Conservation (phyloP, 2,113 vertebrate genomes). For the Misgurnus anguillicaudatus region DNA sequence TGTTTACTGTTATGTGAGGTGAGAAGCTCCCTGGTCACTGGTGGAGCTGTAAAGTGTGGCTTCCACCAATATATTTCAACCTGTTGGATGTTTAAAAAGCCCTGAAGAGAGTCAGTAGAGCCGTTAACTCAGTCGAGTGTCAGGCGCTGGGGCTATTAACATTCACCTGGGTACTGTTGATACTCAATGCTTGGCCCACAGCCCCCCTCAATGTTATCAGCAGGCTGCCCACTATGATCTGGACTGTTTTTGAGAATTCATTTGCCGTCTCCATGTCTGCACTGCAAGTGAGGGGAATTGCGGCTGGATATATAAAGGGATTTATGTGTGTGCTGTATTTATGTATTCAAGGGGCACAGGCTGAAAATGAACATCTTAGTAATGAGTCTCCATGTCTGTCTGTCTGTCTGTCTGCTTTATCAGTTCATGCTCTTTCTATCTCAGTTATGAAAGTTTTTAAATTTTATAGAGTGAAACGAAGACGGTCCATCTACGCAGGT, state of each 20-base stretch:
- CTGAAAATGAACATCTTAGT: too few species aligned
- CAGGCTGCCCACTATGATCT: background rate
- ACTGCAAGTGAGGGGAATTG: too few species aligned
- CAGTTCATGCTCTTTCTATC: too few species aligned
- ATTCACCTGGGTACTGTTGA: background rate
- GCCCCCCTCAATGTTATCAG: background rate
- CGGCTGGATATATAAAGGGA: too few species aligned
- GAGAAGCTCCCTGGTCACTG: constrained; percentile 20
- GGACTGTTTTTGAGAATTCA: background rate
- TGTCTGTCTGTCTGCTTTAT: too few species aligned
- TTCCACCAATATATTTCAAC: constrained; percentile 2
- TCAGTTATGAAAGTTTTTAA: too few species aligned
- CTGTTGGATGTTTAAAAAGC: background rate
- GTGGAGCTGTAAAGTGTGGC: background rate
- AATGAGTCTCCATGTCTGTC: too few species aligned
- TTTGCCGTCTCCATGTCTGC: too few species aligned
- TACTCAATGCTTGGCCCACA: background rate
- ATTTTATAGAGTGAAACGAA: too few species aligned
- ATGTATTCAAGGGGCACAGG: too few species aligned
- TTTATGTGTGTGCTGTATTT: too few species aligned
- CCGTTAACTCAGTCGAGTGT: background rate
- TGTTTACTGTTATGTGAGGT: background rate
- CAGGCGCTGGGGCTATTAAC: background rate
- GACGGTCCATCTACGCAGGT: constrained; percentile 19
- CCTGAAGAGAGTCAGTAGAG: background rate